Evolutionary conservation across 1,140 invertebrate species (phyloP).

Genomic region (Zelostemma sp.): DNA sequence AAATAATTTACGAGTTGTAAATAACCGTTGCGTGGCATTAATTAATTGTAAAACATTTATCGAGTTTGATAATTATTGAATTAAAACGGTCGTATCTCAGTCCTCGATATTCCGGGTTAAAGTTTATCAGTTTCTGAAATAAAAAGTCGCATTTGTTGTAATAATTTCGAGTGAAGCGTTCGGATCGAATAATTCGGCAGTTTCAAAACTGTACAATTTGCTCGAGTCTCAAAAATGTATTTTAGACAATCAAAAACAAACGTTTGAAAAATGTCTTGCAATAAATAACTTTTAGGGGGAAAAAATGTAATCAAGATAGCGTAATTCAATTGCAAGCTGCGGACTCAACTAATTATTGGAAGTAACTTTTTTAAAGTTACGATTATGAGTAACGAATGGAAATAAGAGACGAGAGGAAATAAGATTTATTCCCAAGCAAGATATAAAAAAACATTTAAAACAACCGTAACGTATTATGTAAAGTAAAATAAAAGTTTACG

Average conservation of each 20-base stretch:
- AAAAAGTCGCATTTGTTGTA: neutral
- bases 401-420: neutral
- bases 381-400: neutral
- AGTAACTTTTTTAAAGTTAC: neutral
- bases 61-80: neutral
- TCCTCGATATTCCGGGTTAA: constrained; percentile 5
- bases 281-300: no score
- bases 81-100: neutral
- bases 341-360: no score
- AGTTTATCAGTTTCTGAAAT: constrained; percentile 7
- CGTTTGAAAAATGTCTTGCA: no score
- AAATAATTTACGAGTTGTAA: no score
- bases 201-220: no score
- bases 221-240: no score
- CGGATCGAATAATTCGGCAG: no score
- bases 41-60: neutral
- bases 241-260: no score
- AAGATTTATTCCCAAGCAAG: neutral
- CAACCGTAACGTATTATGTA: neutral
- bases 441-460: neutral
- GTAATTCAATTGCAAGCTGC: no score
- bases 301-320: no score
- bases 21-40: no score
- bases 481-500: neutral
- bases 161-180: no score